Evolutionary conservation across 2,113 vertebrate genomes (phyloP).

Genomic region (Monopterus albus): DNA sequence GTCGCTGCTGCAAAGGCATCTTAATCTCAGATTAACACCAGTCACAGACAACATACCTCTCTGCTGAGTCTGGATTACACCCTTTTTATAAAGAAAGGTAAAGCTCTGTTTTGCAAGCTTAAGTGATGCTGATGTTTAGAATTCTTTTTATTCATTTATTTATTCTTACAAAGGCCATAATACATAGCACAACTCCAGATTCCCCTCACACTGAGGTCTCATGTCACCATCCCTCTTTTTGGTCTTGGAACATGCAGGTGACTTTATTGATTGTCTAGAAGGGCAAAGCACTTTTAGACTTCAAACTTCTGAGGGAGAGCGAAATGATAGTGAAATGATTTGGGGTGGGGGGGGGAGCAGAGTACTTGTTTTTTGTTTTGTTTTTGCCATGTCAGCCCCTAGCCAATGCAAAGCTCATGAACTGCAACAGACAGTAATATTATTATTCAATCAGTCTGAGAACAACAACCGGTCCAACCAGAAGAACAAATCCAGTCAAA

Average conservation of each 20-base stretch:
- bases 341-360: neutral
- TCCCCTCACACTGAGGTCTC: slow-evolving; percentile 2
- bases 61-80: slow-evolving; percentile 51
- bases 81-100: slow-evolving; percentile 32
- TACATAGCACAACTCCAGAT: slow-evolving; percentile 25
- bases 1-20: slow-evolving; percentile 38
- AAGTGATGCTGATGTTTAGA: slow-evolving; percentile 12
- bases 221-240: slow-evolving; percentile 3
- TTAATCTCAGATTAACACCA: slow-evolving; percentile 61
- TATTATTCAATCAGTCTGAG: slow-evolving; percentile 13
- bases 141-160: neutral
- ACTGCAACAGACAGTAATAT: slow-evolving; percentile 8
- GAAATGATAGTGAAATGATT: slow-evolving; percentile 44
- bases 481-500: too few species aligned
- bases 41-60: slow-evolving; percentile 49
- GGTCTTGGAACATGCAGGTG: slow-evolving; percentile 33
- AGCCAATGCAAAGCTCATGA: slow-evolving; percentile 30
- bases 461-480: neutral
- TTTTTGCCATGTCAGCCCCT: slow-evolving; percentile 27
- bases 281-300: slow-evolving; percentile 49
- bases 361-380: slow-evolving; percentile 20
- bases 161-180: slow-evolving; percentile 8
- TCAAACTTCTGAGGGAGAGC: slow-evolving; percentile 19
- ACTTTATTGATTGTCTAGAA: slow-evolving; percentile 59
- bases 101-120: slow-evolving; percentile 18